A percentile compares a stretch with the other conserved stretches of the same genome.
Conservation (phyloP, 2,113 vertebrate species). For the Pelusios castaneus region DNA sequence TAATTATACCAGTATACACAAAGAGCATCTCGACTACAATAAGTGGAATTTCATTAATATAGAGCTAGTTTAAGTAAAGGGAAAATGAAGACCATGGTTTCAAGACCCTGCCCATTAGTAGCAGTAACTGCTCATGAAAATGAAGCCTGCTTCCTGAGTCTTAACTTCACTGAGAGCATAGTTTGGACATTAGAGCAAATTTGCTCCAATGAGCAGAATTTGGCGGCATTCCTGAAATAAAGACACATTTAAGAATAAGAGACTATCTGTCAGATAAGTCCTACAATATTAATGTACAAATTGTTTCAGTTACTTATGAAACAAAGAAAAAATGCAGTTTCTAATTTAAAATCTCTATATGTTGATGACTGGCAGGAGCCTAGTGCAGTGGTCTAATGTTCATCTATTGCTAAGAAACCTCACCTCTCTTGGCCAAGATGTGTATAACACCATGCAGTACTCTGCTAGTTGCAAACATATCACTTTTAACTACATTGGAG, state of each 20-base stretch:
- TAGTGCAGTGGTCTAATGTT: background rate
- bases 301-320: background rate
- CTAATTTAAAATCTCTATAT: background rate
- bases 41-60: fast-evolving
- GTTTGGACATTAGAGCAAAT: background rate
- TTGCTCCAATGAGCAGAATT: background rate
- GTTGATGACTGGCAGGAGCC: background rate
- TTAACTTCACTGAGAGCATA: background rate
- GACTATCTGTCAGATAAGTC: background rate
- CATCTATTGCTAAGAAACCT: background rate
- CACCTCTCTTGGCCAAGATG: background rate
- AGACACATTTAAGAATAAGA: background rate
- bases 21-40: background rate
- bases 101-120: background rate
- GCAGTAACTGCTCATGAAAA: background rate
- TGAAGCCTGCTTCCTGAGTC: background rate
- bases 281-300: background rate
- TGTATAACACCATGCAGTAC: background rate
- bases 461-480: background rate
- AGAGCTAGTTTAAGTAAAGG: background rate
- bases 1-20: fast-evolving
- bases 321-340: background rate
- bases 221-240: background rate
- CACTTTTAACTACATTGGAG: background rate
- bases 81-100: background rate